Conservation (phyloP, 1,140 invertebrate species). For the Littorina saxatilis region DNA sequence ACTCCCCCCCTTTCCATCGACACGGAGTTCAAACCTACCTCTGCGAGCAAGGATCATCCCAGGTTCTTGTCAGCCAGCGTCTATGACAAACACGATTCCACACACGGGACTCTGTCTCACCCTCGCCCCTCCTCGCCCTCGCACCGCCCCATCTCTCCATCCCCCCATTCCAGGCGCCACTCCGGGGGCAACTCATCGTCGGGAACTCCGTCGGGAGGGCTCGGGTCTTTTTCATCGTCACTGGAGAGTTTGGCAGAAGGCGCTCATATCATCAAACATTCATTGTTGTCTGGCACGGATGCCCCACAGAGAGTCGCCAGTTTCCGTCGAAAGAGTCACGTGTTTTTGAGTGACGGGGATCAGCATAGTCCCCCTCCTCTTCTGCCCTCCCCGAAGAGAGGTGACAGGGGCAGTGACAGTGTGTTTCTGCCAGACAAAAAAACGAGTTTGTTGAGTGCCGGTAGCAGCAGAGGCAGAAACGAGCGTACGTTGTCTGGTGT, state of each 20-base stretch:
- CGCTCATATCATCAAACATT: too few species aligned
- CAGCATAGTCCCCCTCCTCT: neutral
- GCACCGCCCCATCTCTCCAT: neutral
- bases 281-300: too few species aligned
- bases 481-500: neutral
- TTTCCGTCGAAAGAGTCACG: conserved; percentile 32
- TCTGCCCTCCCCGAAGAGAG: neutral
- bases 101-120: neutral
- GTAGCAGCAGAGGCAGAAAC: neutral
- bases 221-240: neutral
- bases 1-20: too few species aligned
- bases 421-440: conserved; percentile 1
- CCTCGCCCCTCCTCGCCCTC: neutral
- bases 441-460: too few species aligned
- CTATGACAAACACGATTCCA: neutral
- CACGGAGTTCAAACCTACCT: too few species aligned
- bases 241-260: neutral
- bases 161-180: neutral
- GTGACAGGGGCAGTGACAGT: neutral
- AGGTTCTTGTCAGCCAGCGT: conserved; percentile 14
- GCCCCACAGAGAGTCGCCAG: too few species aligned
- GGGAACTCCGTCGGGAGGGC: neutral
- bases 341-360: conserved; percentile 34
- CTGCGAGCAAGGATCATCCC: neutral
- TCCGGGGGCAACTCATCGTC: neutral